Evolutionary conservation across 2,113 vertebrate species (phyloP), one percentile per base, ranked within the genome.

Genomic region (Glaucomys volans): DNA sequence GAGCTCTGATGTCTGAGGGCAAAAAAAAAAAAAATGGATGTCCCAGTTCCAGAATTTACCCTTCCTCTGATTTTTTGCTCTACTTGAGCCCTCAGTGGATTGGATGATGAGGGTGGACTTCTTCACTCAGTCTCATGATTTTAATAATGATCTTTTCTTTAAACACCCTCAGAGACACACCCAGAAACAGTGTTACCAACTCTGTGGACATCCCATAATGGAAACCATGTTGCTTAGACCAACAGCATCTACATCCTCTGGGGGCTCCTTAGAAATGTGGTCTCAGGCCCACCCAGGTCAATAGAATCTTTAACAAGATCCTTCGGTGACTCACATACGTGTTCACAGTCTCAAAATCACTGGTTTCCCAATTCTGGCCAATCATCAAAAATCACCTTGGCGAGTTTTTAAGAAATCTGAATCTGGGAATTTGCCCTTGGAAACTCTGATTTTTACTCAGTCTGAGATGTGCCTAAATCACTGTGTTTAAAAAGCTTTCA

Each of bases 381-480:
- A 64, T 62, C 90, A 89, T 62, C 67, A 66, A 86, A 64, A 71
- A 37, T 72, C 67, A 52, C 74, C 0, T 16, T 82, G 47, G 40
- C 72, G 35, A 67, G 30, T 8, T 95, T 80, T 86, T 82, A 50
- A 95, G 93, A 76, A 47, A 11, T 50, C 66, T 72, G 28, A 92
- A 10, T 62, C 52, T 44, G 91, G 64, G 74, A 74, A 62, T 40
- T 92, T 74, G 75, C 40, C 84, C 14, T 28, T 47, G n/a, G 95
- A 87, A 95, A 87, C 94, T 87, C 62, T 95, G 57, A 79, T 80
- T 90, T 80, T 90, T 79, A 83, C 26, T 83, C 81, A 24, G 54
- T 72, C 47, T 80, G 42, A 84, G 76, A 81, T 72, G 75, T 54
- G 37, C 40, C 57, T 94, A 96, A 86, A 79, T 92, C 26, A 81